Conservation (phyloP, 2,888 invertebrate species). For the Cephus sareptanus region DNA sequence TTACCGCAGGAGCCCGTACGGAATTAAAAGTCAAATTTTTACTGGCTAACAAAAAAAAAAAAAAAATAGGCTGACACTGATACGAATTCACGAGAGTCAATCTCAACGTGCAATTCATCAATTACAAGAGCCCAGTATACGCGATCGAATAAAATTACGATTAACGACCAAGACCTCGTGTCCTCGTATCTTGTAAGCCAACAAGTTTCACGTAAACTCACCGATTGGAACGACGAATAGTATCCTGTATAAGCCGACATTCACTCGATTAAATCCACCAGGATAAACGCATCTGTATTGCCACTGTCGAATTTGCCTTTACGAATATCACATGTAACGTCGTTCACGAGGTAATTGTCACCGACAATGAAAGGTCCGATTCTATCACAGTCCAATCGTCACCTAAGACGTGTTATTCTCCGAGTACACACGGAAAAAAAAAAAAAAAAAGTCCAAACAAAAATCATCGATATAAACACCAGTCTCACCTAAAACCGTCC, state of each 20-base stretch:
- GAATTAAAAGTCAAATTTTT: background rate
- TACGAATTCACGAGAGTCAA: background rate
- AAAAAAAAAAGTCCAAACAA: background rate
- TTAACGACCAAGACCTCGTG: background rate
- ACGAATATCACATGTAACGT: background rate
- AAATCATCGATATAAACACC: background rate
- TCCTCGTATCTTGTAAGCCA: background rate
- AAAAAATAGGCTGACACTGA: background rate
- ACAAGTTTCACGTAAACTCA: slow-evolving; percentile 23
- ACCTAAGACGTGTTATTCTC: background rate
- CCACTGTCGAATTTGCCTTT: background rate
- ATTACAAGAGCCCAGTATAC: background rate
- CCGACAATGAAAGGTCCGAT: background rate
- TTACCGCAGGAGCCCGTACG: background rate
- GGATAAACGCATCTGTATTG: slow-evolving; percentile 13
- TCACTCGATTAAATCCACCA: slow-evolving; percentile 26
- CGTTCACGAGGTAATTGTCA: background rate
- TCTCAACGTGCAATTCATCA: background rate
- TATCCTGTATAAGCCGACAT: slow-evolving; percentile 32
- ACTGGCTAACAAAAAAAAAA: background rate
- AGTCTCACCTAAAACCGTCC: background rate
- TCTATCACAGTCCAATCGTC: background rate
- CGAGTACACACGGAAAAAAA: background rate
- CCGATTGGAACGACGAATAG: slow-evolving; percentile 28
- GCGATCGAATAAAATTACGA: background rate